These are phyloP conservation scores for Melanotaenia boesemani DNA, from an alignment of 2,797 vertebrate species.

Conservation along the genomic window DNA sequence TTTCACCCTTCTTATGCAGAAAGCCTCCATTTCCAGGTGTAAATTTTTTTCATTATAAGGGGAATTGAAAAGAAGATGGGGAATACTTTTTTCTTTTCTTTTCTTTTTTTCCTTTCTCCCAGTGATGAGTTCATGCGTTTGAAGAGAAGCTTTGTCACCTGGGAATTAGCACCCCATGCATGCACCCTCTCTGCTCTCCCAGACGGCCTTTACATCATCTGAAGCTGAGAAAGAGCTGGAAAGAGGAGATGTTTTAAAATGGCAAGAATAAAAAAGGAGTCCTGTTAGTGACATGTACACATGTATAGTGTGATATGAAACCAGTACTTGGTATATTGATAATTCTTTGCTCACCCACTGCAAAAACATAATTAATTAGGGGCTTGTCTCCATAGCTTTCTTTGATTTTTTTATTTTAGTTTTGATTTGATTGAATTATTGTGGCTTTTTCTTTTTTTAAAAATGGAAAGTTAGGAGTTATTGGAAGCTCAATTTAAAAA, in stretches of 20 bases:
- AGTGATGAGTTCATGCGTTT: slow-evolving; percentile 85
- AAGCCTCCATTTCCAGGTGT: slow-evolving; percentile 82
- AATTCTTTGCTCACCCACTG: slow-evolving; percentile 5
- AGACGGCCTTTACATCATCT: slow-evolving; percentile 74
- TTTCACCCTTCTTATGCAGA: slow-evolving; percentile 71
- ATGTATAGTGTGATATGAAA: slow-evolving; percentile 18
- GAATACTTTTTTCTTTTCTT: slow-evolving; percentile 56
- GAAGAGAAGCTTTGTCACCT: slow-evolving; percentile 84
- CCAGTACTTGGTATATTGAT: slow-evolving; percentile 16
- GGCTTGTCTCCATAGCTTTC: slow-evolving; percentile 19
- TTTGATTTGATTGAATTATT: slow-evolving; percentile 24
- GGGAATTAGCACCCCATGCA: slow-evolving; percentile 84
- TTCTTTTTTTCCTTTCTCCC: slow-evolving; percentile 66
- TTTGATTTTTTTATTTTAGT: slow-evolving; percentile 34
- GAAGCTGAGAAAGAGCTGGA: slow-evolving; percentile 38
- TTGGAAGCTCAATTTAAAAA: slow-evolving; percentile 34
- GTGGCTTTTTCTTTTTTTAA: slow-evolving; percentile 15
- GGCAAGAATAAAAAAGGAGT: slow-evolving; percentile 18
- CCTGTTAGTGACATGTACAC: slow-evolving; percentile 19
- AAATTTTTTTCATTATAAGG: slow-evolving; percentile 82
- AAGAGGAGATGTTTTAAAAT: slow-evolving; percentile 20
- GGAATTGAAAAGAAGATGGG: slow-evolving; percentile 81
- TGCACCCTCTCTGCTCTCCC: slow-evolving; percentile 69
- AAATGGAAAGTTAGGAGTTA: slow-evolving; percentile 6
- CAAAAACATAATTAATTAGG: slow-evolving; percentile 12